Conservation (phyloP, 2,888 invertebrate genomes). For the Cotesia congregata region DNA sequence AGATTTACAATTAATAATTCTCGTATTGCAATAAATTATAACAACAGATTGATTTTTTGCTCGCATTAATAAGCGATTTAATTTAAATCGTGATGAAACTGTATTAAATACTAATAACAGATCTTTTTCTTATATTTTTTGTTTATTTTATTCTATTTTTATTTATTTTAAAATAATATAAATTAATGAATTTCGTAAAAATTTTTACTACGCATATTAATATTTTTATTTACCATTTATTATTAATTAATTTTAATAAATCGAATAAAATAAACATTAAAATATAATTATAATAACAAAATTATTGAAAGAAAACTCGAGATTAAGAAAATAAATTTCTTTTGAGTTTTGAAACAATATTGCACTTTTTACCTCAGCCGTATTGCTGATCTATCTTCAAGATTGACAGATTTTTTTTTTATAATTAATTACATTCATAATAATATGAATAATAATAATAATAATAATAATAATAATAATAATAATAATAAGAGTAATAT, state of each 20-base stretch:
- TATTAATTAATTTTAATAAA: background rate
- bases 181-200: too few species aligned
- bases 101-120: background rate
- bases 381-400: background rate
- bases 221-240: background rate
- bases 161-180: background rate
- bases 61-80: background rate
- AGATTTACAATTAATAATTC: background rate
- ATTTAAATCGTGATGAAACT: background rate
- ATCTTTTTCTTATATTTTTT: background rate
- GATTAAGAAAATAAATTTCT: background rate
- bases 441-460: background rate
- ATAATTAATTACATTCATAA: background rate
- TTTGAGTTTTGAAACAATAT: background rate
- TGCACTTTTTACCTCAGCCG: background rate
- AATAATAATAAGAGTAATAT: background rate
- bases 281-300: background rate
- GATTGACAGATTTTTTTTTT: slow-evolving; percentile 3
- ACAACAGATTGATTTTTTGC: slow-evolving; percentile 1
- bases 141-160: background rate
- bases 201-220: too few species aligned
- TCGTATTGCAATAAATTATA: background rate
- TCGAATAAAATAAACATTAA: background rate
- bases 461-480: background rate
- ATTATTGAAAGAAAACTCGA: background rate